Evolutionary conservation across 2,888 invertebrate species (phyloP).

Genomic region (Pyrrhosoma nymphula): DNA sequence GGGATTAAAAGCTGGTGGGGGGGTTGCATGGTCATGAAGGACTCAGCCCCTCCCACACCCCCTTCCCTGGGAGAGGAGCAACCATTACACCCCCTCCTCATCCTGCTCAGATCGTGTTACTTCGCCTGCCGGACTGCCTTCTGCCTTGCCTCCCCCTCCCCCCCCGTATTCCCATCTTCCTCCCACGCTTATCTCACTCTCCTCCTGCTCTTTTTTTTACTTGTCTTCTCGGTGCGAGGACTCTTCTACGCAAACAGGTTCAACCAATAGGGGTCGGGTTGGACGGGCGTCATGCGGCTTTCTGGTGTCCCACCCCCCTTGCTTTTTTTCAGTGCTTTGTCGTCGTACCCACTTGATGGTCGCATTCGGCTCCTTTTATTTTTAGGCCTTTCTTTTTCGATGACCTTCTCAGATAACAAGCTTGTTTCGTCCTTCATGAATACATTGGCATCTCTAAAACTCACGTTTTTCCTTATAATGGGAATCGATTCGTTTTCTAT

Average conservation of each 20-base stretch:
- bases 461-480: too few relatives aligned
- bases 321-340: not conserved
- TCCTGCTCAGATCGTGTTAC: not conserved
- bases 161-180: not conserved
- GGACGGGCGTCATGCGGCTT: not conserved
- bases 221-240: not conserved
- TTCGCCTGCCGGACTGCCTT: slow-evolving; percentile 36
- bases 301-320: not conserved
- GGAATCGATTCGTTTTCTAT: too few relatives aligned
- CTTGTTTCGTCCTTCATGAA: not conserved
- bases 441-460: too few relatives aligned
- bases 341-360: not conserved
- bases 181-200: slow-evolving; percentile 20
- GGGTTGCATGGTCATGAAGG: not conserved
- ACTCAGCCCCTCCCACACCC: not conserved
- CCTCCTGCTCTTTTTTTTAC: not conserved
- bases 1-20: not conserved
- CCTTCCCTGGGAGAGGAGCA: slow-evolving; percentile 15
- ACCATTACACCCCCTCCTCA: not conserved
- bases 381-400: not conserved
- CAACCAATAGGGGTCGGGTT: not conserved
- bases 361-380: not conserved
- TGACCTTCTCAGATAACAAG: not conserved
- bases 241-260: slow-evolving; percentile 10
- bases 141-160: not conserved